Evolutionary conservation across 1,140 invertebrate species (phyloP).

Genomic region (Himalopsyche phryganea): DNA sequence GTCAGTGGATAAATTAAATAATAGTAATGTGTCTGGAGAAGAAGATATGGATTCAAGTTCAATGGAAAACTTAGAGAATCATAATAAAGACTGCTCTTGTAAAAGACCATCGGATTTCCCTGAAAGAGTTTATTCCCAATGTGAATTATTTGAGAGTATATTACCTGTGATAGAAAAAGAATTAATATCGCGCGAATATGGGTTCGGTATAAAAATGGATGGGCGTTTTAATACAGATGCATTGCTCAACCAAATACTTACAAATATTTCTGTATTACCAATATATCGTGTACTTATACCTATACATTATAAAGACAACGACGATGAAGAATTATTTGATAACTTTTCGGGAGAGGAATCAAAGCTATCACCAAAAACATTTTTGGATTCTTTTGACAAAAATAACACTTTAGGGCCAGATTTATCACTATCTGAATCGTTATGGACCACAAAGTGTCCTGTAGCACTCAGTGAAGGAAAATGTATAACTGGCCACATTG

Average conservation of each 20-base stretch:
- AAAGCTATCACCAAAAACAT: constrained; percentile 31
- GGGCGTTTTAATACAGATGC: constrained; percentile 43
- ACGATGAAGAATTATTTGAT: not conserved
- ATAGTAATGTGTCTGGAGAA: no score
- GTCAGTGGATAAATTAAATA: no score
- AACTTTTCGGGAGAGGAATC: not conserved
- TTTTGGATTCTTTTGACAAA: constrained; percentile 42
- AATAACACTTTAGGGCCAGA: constrained; percentile 38
- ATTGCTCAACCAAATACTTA: constrained; percentile 48
- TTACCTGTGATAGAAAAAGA: no score
- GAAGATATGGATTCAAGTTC: no score
- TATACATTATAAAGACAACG: not conserved
- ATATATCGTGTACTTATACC: constrained; percentile 31
- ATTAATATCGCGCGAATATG: constrained; percentile 20
- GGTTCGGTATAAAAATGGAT: constrained; percentile 50
- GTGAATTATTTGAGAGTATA: no score
- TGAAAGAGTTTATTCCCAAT: no score
- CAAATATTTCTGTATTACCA: constrained; percentile 43
- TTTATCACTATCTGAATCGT: constrained; percentile 37
- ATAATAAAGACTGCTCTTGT: no score
- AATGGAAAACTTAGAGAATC: no score
- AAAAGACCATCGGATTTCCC: no score
- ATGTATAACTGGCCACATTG: constrained; percentile 43
- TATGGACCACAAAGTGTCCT: constrained; percentile 58
- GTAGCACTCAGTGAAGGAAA: constrained; percentile 54